Percentiles rank a stretch among this genome's conserved stretches.
Evolutionary conservation across 1,140 invertebrate genomes (phyloP).

Genomic region (Zaprionus gabonicus): DNA sequence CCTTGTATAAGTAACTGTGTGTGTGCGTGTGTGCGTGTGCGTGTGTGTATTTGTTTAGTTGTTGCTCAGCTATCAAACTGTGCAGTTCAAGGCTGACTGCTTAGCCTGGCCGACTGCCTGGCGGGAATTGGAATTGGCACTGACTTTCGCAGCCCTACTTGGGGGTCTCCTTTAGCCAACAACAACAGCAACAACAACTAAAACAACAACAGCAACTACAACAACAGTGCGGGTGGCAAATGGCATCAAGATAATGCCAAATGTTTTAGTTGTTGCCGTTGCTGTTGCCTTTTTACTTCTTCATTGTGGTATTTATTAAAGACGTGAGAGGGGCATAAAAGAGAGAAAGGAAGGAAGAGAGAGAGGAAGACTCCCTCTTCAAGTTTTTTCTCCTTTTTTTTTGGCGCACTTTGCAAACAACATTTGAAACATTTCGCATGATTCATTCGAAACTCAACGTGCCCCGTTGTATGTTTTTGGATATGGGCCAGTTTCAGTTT

Average conservation of each 20-base stretch:
- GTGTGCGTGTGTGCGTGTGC: conserved; percentile 1
- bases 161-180: conserved; percentile 2
- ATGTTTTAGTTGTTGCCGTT: conserved; percentile 28
- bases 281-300: conserved; percentile 32
- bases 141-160: conserved; percentile 22
- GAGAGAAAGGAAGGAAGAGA: background rate
- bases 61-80: conserved; percentile 73
- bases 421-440: conserved; percentile 34
- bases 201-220: background rate
- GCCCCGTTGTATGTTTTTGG: conserved; percentile 21
- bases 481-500: conserved; percentile 14
- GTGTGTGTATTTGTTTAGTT: conserved; percentile 40
- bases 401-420: conserved; percentile 24
- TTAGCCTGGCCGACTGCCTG: conserved; percentile 39
- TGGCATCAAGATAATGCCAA: conserved; percentile 52
- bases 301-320: conserved; percentile 46
- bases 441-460: conserved; percentile 18
- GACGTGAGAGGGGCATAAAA: background rate
- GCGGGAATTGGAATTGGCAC: conserved; percentile 43
- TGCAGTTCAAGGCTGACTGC: conserved; percentile 70
- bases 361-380: background rate
- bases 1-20: background rate
- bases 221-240: conserved; percentile 44
- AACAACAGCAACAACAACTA: background rate
- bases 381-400: background rate